Evolutionary conservation across 2,888 invertebrate species (phyloP), one percentile per base, ranked within the genome.

Genomic region (Sicus ferrugineus): DNA sequence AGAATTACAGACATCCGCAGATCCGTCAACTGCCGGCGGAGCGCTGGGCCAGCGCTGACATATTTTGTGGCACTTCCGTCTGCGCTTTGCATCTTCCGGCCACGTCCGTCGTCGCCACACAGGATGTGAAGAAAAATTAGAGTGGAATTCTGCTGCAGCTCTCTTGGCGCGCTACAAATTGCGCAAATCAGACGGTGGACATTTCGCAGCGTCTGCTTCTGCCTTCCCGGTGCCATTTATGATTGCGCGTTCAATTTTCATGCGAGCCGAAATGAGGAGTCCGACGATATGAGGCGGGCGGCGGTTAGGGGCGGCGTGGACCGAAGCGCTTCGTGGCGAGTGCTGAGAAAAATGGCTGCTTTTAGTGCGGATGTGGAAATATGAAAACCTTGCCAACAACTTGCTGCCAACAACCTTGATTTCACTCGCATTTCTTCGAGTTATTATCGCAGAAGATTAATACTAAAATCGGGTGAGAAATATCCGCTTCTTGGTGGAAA

Each of bases 161-260:
- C 30, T 61, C 48, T 46, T 28, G 62, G 48, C 62, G 48, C 28
- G 2, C 46, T 62, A 16, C n/a, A 61, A 61, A 42, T 61, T 61
- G 38, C 42, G 19, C 31, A 64, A 64, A 50, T 50, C 34, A 19
- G 3, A 59, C 7, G 7, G 34, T 34, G 34, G 34, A 34, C 34
- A 34, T 42, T 1, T 42, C n/a, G n/a, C n/a, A n/a, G n/a, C n/a
- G n/a, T n/a, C n/a, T n/a, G n/a, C n/a, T n/a, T n/a, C n/a, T n/a
- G n/a, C n/a, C n/a, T n/a, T n/a, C n/a, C n/a, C n/a, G n/a, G n/a
- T n/a, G n/a, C n/a, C n/a, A n/a, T n/a, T n/a, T n/a, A n/a, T n/a
- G 26, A 42, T 7, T 52, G 52, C 52, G 14, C 6, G 38, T 21
- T 23, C 52, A 52, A 23, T 52, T 52, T 58, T 31, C n/a, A n/a